Evolutionary conservation across 1,140 invertebrate genomes (phyloP).

Genomic region (Diorhabda elongata): DNA sequence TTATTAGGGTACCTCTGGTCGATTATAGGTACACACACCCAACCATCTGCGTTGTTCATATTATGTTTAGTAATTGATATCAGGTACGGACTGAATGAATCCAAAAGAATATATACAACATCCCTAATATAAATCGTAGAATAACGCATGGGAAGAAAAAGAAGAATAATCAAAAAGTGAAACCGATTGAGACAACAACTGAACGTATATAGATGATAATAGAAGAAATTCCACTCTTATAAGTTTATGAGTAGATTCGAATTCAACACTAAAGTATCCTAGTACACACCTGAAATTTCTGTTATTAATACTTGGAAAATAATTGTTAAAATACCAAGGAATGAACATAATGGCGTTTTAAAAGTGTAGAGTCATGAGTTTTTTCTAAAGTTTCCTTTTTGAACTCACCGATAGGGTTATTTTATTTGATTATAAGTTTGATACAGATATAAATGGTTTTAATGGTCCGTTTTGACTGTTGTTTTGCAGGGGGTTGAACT

Average conservation of each 20-base stretch:
- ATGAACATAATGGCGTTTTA: slow-evolving; percentile 3
- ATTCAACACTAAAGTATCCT: background rate
- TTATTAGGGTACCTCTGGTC: background rate
- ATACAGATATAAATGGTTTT: background rate
- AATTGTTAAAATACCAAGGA: background rate
- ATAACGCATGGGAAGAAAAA: too few species aligned
- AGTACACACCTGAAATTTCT: background rate
- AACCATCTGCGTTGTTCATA: background rate
- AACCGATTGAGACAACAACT: too few species aligned
- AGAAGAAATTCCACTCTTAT: too few species aligned
- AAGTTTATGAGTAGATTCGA: too few species aligned
- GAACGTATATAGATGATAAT: too few species aligned
- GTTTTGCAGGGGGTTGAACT: background rate
- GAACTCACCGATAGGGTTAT: background rate
- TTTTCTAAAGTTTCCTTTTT: background rate
- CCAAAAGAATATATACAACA: too few species aligned
- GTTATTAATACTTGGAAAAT: background rate
- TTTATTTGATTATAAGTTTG: background rate
- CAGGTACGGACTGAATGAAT: background rate
- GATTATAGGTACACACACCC: background rate
- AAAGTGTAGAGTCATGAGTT: background rate
- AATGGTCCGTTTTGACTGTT: background rate
- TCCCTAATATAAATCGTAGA: too few species aligned
- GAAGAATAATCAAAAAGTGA: too few species aligned
- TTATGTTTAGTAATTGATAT: background rate